Evolutionary conservation across 1,140 invertebrate species (phyloP).

Genomic region (Scaptomyza graminum): DNA sequence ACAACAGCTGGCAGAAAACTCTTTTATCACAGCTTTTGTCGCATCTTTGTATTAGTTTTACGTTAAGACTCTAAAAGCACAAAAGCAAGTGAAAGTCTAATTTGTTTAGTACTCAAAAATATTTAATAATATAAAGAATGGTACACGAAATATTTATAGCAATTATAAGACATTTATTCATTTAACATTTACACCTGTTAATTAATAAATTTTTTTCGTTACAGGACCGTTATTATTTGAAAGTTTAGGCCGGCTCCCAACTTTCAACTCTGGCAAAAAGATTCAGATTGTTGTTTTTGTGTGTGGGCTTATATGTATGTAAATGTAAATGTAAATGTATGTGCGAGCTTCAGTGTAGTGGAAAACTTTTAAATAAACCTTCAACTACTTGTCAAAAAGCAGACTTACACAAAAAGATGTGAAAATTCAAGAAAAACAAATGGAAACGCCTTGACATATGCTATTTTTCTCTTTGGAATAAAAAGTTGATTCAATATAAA

Average conservation of each 20-base stretch:
- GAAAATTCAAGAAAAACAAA: slow-evolving; percentile 47
- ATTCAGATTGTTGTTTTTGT: slow-evolving; percentile 29
- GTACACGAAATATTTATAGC: background rate
- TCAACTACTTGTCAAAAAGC: slow-evolving; percentile 26
- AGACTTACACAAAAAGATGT: background rate
- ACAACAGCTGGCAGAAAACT: slow-evolving; percentile 41
- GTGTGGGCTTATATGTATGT: slow-evolving; percentile 2
- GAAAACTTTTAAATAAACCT: slow-evolving; percentile 54
- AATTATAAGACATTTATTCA: background rate
- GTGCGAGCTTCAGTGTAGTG: background rate
- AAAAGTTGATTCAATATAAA: background rate
- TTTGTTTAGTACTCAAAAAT: background rate
- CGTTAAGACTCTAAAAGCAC: slow-evolving; percentile 30
- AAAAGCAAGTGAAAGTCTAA: background rate
- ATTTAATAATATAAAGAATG: too few species aligned
- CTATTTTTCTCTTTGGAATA: background rate
- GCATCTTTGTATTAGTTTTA: slow-evolving; percentile 13
- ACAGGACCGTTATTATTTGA: slow-evolving; percentile 55
- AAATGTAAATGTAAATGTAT: background rate
- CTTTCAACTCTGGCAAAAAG: slow-evolving; percentile 21
- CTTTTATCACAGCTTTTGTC: slow-evolving; percentile 36
- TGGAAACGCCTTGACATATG: slow-evolving; percentile 20
- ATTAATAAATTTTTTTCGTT: slow-evolving; percentile 53
- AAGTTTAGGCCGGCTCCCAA: slow-evolving; percentile 14
- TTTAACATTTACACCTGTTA: slow-evolving; percentile 8